Percentiles rank a stretch among this genome's conserved stretches.
Conservation (phyloP, 2,797 vertebrate genomes). For the Pantherophis vulpinus region DNA sequence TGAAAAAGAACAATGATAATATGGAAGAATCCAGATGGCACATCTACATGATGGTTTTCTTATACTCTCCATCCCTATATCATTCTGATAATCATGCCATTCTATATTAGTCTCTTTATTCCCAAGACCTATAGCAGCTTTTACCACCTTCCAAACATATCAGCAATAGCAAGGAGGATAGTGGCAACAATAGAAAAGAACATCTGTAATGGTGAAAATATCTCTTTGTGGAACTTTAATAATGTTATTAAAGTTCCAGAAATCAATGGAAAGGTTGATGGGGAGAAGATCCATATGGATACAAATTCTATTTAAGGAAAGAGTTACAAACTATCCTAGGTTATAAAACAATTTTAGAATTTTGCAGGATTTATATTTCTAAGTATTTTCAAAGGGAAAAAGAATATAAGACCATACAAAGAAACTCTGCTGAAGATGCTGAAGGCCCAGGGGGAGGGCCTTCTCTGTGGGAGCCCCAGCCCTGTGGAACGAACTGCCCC, state of each 20-base stretch:
- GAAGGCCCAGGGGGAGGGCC: too few species aligned
- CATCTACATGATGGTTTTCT: background rate
- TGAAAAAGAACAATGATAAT: background rate
- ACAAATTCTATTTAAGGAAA: background rate
- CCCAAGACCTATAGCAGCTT: background rate
- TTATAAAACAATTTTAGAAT: background rate
- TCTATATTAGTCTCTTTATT: background rate
- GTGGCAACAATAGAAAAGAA: background rate
- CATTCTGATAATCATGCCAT: background rate
- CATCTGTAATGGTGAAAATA: background rate
- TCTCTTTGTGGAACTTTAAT: background rate
- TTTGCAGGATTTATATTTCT: background rate
- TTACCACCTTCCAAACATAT: background rate
- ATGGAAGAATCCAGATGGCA: background rate
- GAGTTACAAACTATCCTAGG: background rate
- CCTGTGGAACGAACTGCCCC: too few species aligned
- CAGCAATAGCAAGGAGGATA: background rate
- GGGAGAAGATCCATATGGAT: background rate
- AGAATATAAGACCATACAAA: too few species aligned
- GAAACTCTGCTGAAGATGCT: too few species aligned
- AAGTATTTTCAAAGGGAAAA: background rate
- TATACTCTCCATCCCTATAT: background rate
- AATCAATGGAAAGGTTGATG: background rate
- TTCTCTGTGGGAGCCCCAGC: too few species aligned
- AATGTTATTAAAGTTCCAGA: background rate